Conservation (phyloP, 2,888 invertebrate genomes). For the Epinotia demarniana region DNA sequence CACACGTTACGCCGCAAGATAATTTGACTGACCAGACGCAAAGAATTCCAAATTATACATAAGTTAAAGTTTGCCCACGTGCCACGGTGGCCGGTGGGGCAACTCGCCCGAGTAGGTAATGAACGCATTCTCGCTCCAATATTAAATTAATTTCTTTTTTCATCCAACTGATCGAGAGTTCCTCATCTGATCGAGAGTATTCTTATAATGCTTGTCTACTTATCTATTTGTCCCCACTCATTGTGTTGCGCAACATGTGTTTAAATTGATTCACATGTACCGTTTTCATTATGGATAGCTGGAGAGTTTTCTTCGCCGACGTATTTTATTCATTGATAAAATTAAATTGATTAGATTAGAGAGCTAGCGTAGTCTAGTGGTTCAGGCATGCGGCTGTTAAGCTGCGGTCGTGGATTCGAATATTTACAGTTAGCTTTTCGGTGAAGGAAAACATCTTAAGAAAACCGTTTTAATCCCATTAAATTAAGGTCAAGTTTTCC, state of each 20-base stretch:
- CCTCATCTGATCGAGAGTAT: slow-evolving; percentile 18
- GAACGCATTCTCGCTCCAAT: slow-evolving; percentile 35
- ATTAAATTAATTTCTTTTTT: slow-evolving; percentile 41
- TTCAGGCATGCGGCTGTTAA: no score
- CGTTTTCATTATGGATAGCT: slow-evolving; percentile 25
- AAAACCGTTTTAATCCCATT: no score
- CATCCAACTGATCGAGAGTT: slow-evolving; percentile 23
- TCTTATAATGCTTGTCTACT: slow-evolving; percentile 39
- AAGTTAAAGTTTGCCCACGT: not conserved
- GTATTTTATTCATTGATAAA: not conserved
- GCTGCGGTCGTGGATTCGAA: no score
- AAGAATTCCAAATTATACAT: slow-evolving; percentile 24
- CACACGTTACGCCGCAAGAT: slow-evolving; percentile 41
- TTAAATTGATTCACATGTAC: slow-evolving; percentile 36
- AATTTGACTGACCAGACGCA: slow-evolving; percentile 40
- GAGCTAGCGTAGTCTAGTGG: no score
- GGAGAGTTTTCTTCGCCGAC: not conserved
- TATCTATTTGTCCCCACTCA: slow-evolving; percentile 34
- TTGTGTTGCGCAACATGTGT: slow-evolving; percentile 29
- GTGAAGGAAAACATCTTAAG: no score
- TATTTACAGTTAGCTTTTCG: no score
- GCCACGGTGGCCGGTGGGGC: slow-evolving; percentile 5
- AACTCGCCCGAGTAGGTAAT: slow-evolving; percentile 14
- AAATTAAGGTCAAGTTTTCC: no score
- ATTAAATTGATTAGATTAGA: not conserved